phyloP scores from a whole-genome alignment of 1,140 invertebrate species.

The Lepidurus packardi region DNA sequence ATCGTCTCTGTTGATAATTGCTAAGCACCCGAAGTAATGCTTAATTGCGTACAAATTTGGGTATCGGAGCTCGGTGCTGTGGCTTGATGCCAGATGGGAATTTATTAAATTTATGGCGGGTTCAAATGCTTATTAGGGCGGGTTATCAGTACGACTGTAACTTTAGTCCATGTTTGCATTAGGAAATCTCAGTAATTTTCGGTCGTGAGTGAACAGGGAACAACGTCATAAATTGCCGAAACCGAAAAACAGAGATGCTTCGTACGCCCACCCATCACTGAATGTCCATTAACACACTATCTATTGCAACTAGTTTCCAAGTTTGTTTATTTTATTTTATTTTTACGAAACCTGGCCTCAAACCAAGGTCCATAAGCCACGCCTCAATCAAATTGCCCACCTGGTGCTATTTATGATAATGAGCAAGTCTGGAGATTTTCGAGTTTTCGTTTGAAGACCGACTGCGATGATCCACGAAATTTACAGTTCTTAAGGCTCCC shows the following conservation, averaged over 20 bases:
- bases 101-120: neutral
- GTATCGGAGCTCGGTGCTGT: neutral
- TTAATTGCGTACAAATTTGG: conserved; percentile 20
- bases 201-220: neutral
- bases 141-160: neutral
- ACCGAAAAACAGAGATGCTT: neutral
- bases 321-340: neutral
- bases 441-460: neutral
- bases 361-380: neutral
- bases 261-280: neutral
- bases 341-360: neutral
- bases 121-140: conserved; percentile 15
- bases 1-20: neutral
- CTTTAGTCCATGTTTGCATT: neutral
- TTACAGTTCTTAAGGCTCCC: no score
- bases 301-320: neutral
- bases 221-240: neutral
- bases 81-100: neutral
- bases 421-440: neutral
- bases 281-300: conserved; percentile 5
- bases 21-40: conserved; percentile 8
- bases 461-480: no score
- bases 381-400: neutral
- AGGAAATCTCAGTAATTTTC: neutral
- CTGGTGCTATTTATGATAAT: neutral